Conservation (phyloP, 2,113 vertebrate species). For the Eulacestoma nigropectus region DNA sequence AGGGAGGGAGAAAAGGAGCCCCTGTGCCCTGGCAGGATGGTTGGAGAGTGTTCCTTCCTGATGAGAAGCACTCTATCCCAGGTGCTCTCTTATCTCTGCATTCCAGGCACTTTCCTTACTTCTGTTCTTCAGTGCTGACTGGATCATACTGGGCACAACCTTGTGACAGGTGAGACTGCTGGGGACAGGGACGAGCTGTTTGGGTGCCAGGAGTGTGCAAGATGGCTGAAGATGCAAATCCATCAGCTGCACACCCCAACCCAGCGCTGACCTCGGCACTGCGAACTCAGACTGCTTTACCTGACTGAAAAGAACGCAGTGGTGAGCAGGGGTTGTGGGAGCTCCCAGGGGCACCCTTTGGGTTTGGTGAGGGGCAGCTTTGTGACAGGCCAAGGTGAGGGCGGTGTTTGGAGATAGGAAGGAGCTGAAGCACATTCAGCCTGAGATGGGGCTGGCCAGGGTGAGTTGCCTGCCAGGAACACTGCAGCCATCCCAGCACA, state of each 20-base stretch:
- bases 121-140: not conserved
- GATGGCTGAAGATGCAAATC: not conserved
- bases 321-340: not conserved
- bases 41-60: not conserved
- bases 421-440: not conserved
- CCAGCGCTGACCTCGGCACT: not conserved
- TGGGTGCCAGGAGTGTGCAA: not conserved
- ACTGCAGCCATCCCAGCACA: not conserved
- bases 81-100: not conserved
- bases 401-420: not conserved
- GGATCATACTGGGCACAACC: not conserved
- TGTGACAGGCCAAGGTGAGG: not conserved
- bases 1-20: not conserved
- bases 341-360: not conserved
- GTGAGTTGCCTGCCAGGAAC: accelerated
- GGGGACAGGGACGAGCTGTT: not conserved
- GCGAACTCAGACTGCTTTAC: not conserved
- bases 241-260: not conserved
- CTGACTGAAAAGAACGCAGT: not conserved
- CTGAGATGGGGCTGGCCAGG: not conserved
- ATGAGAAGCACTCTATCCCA: not conserved
- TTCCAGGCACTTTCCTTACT: not conserved
- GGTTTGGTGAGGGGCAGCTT: not conserved
- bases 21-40: not conserved
- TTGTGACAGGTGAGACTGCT: not conserved